Conservation (phyloP, 2,888 invertebrate species). For the Gastrophysa polygoni region DNA sequence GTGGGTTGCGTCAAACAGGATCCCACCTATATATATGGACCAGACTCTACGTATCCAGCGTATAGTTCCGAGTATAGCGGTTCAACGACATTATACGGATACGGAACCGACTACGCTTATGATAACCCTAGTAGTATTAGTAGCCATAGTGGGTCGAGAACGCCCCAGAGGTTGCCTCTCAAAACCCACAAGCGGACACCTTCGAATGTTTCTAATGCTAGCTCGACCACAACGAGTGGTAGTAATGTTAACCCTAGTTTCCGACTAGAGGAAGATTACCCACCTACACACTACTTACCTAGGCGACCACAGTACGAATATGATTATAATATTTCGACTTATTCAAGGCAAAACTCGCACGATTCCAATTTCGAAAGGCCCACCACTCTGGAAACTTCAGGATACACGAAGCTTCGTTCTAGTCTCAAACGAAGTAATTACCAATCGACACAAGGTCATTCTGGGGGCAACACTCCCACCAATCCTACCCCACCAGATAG, state of each 20-base stretch:
- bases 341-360: slow-evolving; percentile 60
- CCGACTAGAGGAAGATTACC: slow-evolving; percentile 65
- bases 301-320: slow-evolving; percentile 54
- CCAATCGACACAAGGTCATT: slow-evolving; percentile 57
- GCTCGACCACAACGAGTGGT: slow-evolving; percentile 63
- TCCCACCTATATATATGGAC: slow-evolving; percentile 42
- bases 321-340: slow-evolving; percentile 48
- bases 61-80: slow-evolving; percentile 56
- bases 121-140: slow-evolving; percentile 64
- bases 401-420: slow-evolving; percentile 73
- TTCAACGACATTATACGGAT: slow-evolving; percentile 55
- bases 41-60: slow-evolving; percentile 47
- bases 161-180: slow-evolving; percentile 57
- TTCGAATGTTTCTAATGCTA: slow-evolving; percentile 73
- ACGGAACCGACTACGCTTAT: slow-evolving; percentile 62
- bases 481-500: slow-evolving; percentile 88
- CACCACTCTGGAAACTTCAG: slow-evolving; percentile 68
- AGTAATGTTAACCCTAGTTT: slow-evolving; percentile 69
- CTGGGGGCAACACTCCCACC: slow-evolving; percentile 75
- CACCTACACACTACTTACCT: slow-evolving; percentile 59
- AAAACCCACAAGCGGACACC: slow-evolving; percentile 75
- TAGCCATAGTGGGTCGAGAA: slow-evolving; percentile 55
- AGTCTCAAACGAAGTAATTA: slow-evolving; percentile 77
- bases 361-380: slow-evolving; percentile 64
- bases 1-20: slow-evolving; percentile 48